These are phyloP conservation scores for Vanessa cardui DNA, from an alignment of 2,888 invertebrate genomes.

Conservation along the genomic window DNA sequence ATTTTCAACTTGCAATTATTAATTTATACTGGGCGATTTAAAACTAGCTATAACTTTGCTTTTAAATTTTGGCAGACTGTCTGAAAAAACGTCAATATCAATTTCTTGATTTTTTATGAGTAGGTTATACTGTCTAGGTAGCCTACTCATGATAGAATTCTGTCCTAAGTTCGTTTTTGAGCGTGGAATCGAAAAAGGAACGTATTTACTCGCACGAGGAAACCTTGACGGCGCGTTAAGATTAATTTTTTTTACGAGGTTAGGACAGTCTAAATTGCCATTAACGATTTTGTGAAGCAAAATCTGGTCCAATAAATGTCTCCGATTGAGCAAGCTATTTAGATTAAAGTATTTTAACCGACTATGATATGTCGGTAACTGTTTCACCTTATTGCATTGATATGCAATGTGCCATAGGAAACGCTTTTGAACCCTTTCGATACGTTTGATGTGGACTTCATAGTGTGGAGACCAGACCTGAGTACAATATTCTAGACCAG, in stretches of 20 bases:
- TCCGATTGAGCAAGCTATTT: slow-evolving; percentile 9
- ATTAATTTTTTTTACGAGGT: too few relatives aligned
- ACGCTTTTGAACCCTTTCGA: slow-evolving; percentile 24
- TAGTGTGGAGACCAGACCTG: too few relatives aligned
- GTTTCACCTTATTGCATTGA: neutral
- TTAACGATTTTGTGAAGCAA: slow-evolving; percentile 12
- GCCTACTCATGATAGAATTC: slow-evolving; percentile 9
- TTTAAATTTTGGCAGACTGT: slow-evolving; percentile 1
- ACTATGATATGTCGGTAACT: slow-evolving; percentile 12
- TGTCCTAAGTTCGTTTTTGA: slow-evolving; percentile 11
- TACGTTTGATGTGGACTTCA: slow-evolving; percentile 18
- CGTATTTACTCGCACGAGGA: too few relatives aligned
- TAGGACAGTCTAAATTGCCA: neutral
- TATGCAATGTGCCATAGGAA: slow-evolving; percentile 19
- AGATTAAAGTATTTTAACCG: slow-evolving; percentile 10
- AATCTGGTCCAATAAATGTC: slow-evolving; percentile 18
- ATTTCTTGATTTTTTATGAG: neutral
- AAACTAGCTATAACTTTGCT: neutral
- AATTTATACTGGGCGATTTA: neutral
- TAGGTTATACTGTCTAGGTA: neutral
- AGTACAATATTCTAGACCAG: too few relatives aligned
- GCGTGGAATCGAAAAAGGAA: neutral
- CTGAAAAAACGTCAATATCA: neutral
- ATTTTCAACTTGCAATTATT: too few relatives aligned
- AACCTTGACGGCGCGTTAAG: too few relatives aligned